These are phyloP conservation scores for Nomada flava DNA, from an alignment of 2,888 invertebrate genomes.

Conservation along the genomic window DNA sequence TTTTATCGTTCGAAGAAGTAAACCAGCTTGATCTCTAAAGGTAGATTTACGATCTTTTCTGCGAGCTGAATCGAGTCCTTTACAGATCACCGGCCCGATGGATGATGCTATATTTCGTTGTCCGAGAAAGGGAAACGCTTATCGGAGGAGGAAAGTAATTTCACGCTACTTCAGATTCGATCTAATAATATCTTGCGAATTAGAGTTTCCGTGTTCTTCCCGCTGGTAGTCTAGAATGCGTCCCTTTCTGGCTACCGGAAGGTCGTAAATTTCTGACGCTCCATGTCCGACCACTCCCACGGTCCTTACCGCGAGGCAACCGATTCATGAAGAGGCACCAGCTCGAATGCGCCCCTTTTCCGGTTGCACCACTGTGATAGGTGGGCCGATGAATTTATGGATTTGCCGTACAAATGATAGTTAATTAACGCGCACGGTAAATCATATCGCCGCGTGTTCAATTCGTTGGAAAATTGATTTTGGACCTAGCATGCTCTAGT, in stretches of 20 bases:
- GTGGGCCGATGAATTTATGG: conserved; percentile 28
- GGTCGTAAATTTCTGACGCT: conserved; percentile 55
- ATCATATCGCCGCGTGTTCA: conserved; percentile 8
- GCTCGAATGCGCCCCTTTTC: neutral
- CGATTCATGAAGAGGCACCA: conserved; percentile 17
- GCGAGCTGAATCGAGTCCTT: conserved; percentile 33
- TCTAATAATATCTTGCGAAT: neutral
- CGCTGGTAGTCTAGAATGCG: neutral
- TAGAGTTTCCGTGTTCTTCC: neutral
- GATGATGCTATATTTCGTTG: conserved; percentile 9
- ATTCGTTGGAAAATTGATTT: conserved; percentile 46
- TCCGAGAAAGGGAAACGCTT: neutral
- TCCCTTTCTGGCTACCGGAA: conserved; percentile 47
- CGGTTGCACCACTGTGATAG: conserved; percentile 1
- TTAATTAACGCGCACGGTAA: conserved; percentile 31
- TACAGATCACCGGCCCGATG: neutral
- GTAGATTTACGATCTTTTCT: conserved; percentile 49
- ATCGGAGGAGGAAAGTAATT: neutral
- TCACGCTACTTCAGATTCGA: conserved; percentile 1
- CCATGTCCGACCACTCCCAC: conserved; percentile 44
- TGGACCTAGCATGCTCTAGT: neutral
- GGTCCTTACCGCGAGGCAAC: neutral
- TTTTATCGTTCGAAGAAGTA: conserved; percentile 63
- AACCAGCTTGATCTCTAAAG: conserved; percentile 59
- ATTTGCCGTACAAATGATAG: conserved; percentile 18